Evolutionary conservation across 2,797 vertebrate species (phyloP).

Genomic region (Hydrocynus forskahlii): DNA sequence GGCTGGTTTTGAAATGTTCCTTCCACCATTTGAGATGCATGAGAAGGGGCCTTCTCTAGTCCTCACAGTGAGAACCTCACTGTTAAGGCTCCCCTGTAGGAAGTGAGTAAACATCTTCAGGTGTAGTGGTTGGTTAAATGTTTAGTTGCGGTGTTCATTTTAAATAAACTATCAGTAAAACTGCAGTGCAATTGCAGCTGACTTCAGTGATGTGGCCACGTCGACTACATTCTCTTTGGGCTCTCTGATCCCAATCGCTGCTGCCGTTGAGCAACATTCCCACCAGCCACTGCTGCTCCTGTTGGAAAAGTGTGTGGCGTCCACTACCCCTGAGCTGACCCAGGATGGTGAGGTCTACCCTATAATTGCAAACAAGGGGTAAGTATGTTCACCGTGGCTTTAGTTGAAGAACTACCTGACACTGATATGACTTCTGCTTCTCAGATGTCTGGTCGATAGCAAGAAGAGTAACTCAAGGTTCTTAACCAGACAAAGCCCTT

Average conservation of each 20-base stretch:
- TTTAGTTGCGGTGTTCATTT: too few relatives aligned
- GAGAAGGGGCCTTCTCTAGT: too few relatives aligned
- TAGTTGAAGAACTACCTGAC: not conserved
- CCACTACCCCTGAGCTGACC: constrained; percentile 41
- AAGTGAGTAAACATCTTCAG: too few relatives aligned
- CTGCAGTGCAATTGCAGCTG: constrained; percentile 62
- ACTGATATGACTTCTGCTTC: not conserved
- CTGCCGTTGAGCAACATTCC: constrained; percentile 67
- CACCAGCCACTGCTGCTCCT: constrained; percentile 77
- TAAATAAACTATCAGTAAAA: too few relatives aligned
- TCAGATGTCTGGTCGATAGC: constrained; percentile 79
- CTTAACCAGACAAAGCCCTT: constrained; percentile 61
- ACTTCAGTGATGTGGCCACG: constrained; percentile 67
- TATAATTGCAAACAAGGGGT: constrained; percentile 82
- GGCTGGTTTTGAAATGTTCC: too few relatives aligned
- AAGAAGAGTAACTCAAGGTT: constrained; percentile 69
- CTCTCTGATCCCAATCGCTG: constrained; percentile 74
- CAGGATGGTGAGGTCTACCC: constrained; percentile 61
- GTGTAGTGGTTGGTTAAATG: too few relatives aligned
- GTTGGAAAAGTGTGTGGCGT: constrained; percentile 79
- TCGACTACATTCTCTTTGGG: constrained; percentile 67
- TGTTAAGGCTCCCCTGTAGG: too few relatives aligned
- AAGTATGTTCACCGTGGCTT: not conserved
- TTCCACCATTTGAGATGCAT: too few relatives aligned
- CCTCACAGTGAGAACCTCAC: too few relatives aligned